phyloP scores from a whole-genome alignment of 2,888 invertebrate species.

The Microctonus hyperodae region DNA sequence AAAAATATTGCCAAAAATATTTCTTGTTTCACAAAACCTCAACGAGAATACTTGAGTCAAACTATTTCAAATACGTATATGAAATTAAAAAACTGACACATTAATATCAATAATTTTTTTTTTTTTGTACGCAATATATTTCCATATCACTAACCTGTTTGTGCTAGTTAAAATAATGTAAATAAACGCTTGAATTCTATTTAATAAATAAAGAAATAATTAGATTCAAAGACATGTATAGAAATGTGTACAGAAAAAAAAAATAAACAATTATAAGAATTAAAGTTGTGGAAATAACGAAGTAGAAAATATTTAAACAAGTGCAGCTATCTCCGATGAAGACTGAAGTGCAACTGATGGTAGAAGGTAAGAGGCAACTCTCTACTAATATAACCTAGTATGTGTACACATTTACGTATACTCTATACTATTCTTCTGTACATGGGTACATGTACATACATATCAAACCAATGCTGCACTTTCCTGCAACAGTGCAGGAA shows the following conservation, averaged over 20 bases:
- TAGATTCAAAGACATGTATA: background rate
- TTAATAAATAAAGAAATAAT: background rate
- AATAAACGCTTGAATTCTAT: background rate
- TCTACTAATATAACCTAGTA: constrained; percentile 13
- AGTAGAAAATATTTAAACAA: background rate
- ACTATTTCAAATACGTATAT: too few relatives aligned
- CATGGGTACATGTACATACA: background rate
- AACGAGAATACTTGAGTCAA: too few relatives aligned
- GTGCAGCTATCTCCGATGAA: constrained; percentile 15
- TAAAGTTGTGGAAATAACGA: background rate
- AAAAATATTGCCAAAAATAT: too few relatives aligned
- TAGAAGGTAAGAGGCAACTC: constrained; percentile 25
- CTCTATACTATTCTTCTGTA: background rate
- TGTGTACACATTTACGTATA: too few relatives aligned
- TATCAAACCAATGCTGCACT: background rate
- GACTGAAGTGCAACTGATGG: constrained; percentile 29
- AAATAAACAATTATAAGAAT: background rate
- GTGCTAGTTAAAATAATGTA: background rate
- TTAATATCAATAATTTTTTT: too few relatives aligned
- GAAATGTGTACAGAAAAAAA: background rate
- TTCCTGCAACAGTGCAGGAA: background rate
- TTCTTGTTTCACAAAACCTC: too few relatives aligned
- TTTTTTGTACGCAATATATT: too few relatives aligned
- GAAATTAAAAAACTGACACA: too few relatives aligned
- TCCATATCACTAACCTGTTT: background rate